Base-by-base conservation (phyloP, 2,888 invertebrate genomes). In the Parnassius glacialis region DNA sequence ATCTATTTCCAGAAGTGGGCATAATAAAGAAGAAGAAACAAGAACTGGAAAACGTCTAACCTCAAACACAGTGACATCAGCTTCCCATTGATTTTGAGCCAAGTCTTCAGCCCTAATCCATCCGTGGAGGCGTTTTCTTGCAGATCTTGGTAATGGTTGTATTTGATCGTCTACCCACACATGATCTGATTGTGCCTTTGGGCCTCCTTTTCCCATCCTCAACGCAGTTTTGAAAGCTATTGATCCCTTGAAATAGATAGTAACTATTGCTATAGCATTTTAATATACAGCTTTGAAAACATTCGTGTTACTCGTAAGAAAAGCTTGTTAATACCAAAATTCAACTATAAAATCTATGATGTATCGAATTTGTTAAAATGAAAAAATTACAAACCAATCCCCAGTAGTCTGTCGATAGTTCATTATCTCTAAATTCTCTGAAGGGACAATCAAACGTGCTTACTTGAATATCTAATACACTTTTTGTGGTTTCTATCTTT, bases 81-180 rank as follows among this genome's bases (percentile, higher is more conserved):
- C 79, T 0, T 80, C 80, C 88, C 87, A 91, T n/a, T 85, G 72
- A 2, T 62, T 73, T 25, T 65, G 11, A 0, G 90, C 89, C 52
- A 90, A 66, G 1, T 86, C 81, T 11, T 90, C 89, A 42, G 90
- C 89, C 47, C 84, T 74, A n/a, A 80, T 66, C 88, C 88, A 91
- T 0, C 84, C 81, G 9, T 87, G 76, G 0, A 90, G 78, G 60
- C 82, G 83, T 57, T 79, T 79, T 3, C 89, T 74, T 2, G 80
- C 84, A 1, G 90, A 90, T 52, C 85, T 72, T 0, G 90, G 90
- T 11, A 91, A 65, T 0, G 90, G 90, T 62, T 90, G 90, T 0
- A 82, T 84, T 66, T 91, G 89, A 0, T 88, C 86, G 44, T 91
- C 90, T 2, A 78, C 64, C 90, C 90, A 88, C 0, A 72, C 45